A percentile compares a stretch with the other conserved stretches of the same genome.
These are phyloP conservation scores for Pseudolycoriella hygida DNA, from an alignment of 2,888 invertebrate species.

Conservation along the genomic window DNA sequence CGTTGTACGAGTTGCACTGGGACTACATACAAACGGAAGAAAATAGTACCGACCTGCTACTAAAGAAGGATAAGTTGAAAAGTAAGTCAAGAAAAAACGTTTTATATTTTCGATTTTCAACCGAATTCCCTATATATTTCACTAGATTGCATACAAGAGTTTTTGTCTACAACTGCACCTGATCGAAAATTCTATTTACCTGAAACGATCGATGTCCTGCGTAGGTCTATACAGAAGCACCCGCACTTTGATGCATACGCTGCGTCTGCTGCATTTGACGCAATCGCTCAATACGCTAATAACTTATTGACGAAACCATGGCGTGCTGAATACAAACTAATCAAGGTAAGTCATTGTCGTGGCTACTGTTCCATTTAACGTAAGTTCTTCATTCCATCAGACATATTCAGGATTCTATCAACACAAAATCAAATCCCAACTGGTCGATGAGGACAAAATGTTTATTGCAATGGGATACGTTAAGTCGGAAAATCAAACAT, in stretches of 20 bases:
- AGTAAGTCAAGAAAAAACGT: too few species aligned
- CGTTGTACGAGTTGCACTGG: conserved; percentile 59
- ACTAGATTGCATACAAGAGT: conserved; percentile 66
- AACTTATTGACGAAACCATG: conserved; percentile 76
- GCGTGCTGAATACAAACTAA: conserved; percentile 67
- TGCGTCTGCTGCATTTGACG: conserved; percentile 67
- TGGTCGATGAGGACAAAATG: conserved; percentile 58
- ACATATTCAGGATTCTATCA: conserved; percentile 76
- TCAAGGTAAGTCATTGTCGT: conserved; percentile 41
- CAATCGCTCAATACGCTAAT: conserved; percentile 68
- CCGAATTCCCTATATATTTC: too few species aligned
- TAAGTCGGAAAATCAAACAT: conserved; percentile 32
- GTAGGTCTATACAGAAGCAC: conserved; percentile 48
- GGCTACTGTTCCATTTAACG: neutral
- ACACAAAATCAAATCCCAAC: conserved; percentile 67
- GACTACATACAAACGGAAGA: conserved; percentile 66
- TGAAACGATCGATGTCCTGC: conserved; percentile 59
- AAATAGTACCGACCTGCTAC: conserved; percentile 26
- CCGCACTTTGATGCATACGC: conserved; percentile 64
- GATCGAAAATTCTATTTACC: conserved; percentile 60
- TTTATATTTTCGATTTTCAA: too few species aligned
- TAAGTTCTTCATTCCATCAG: conserved; percentile 32
- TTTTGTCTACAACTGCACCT: conserved; percentile 58
- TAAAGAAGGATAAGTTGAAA: too few species aligned
- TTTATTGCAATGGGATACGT: conserved; percentile 73